Evolutionary conservation across 2,888 invertebrate genomes (phyloP), one percentile per base, ranked within the genome.

Genomic region (Pardosa pseudoannulata): DNA sequence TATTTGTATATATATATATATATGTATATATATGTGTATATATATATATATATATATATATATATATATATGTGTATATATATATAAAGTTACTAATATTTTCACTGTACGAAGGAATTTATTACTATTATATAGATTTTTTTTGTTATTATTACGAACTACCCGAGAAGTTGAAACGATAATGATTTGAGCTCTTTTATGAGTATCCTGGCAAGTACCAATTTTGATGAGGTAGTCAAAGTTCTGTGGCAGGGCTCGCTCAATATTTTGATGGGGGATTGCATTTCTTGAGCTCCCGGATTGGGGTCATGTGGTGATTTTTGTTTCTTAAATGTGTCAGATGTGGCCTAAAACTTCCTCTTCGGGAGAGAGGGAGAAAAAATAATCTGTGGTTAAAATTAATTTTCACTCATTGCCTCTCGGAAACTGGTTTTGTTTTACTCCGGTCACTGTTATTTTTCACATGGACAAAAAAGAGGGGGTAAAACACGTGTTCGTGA

Each of bases 371-470:
- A 23, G 56, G 16, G 16, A 23, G 23, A 19, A 56, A 56, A 23
- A 56, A 28, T 71, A 75, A 72, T 64, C 76, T 76, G 82, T 72
- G 82, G 82, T 83, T 83, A 83, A 83, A 83, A 83, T 83, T 83
- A 83, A 83, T 83, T 83, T 83, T 76, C 72, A 67, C 71, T 71
- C 56, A 65, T 72, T 83, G 76, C 71, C 65, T 56, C 46, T 28
- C 41, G 71, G 64, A 41, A 76, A 83, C 73, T 50, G 68, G 74
- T 68, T 78, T 78, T 31, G 23, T 72, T 39, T 28, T 72, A 41
- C 27, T 70, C 39, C 36, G 70, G 41, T 67, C 50, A 67, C 28
- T 68, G 1, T 28, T 64, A 46, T 36, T 56, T 70, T 75, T 46
- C 29, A 16, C 23, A 7, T 31, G 65, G n/a, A n/a, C 29, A 65